Base-by-base conservation (phyloP, 2,797 vertebrate species). In the Tragopan temminckii region DNA sequence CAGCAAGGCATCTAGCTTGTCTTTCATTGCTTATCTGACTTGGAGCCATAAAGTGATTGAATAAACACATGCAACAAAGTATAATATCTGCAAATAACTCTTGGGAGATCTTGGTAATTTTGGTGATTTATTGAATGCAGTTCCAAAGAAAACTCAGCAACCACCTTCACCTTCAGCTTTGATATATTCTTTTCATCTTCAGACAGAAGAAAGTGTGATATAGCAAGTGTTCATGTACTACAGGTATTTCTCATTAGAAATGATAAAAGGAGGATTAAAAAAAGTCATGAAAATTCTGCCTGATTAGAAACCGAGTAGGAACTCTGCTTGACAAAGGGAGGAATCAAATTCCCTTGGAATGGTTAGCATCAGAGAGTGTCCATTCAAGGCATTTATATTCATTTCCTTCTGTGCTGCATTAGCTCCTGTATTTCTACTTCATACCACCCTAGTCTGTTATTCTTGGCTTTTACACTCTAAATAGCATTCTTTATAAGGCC, bases 171-270 rank as follows among this genome's bases (percentile, higher is more conserved):
- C 33, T 35, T 64, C 81, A 67, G 55, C 61, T 76, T 48, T 76
- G 57, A 81, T 33, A 77, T 1, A 58, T 33, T 67, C 42, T 61
- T 80, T 70, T 86, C 75, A 82, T 67, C 86, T 55, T 36, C 48
- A 40, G 55, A 5, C 23, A 52, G 90, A 78, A 38, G 35, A 17
- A 79, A 63, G 42, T 36, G 80, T 59, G 78, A 33, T 33, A 8
- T 13, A 52, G 63, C n/a, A 62, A 86, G 43, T 69, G 71, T 84
- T 88, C 45, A 46, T 31, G 20, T 53, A 29, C 76, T 63, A 48
- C 72, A 82, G 88, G 80, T 46, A 61, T 86, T 86, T 91, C 42
- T 52, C 80, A 69, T 74, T 23, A 55, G 57, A 55, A 74, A 84
- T 45, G 11, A 63, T 40, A 74, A 86, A 69, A 89, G 42, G 23